Evolutionary conservation across 1,140 invertebrate genomes (phyloP), one percentile per base, ranked within the genome.

Genomic region (Drosophila grimshawi): DNA sequence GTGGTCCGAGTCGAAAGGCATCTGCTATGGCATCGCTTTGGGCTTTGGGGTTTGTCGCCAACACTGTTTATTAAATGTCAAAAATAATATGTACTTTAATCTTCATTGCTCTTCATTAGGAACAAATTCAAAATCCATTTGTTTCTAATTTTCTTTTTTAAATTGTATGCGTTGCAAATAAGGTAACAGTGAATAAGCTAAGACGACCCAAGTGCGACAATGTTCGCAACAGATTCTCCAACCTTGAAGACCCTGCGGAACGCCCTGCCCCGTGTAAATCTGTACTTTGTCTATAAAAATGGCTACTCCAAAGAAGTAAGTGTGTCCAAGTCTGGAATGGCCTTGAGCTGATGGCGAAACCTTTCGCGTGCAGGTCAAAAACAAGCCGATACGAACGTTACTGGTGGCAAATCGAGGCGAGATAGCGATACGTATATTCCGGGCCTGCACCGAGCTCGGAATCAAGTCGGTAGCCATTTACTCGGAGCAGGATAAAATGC

Each of bases 381-480:
- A 97, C 93, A 96, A 95, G 80, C 97, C 97, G 5, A 99, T 99
- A 74, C 95, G 97, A 66, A 98, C 97, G 86, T 96, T 99, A 19
- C 93, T 99, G 48, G 97, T 98, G 2, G 98, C 98, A 8, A 99
- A 99, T 92, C 94, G 98, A 94, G 98, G 98, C 64, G 99, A 99
- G 94, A 99, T 99, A 80, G 99, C 99, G 2, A 98, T 99, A 77
- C 94, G 99, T 83, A 98, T 99, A 8, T 99, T 99, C 93, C 95
- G 99, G 94, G 99, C 99, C 92, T 99, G 98, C 92, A 98, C 96
- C 3, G 99, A 99, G 93, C 94, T 99, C 81, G 98, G 98, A 19
- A 99, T 99, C 69, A 95, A 96, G 51, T 98, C 99, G 5, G 98
- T 99, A 41, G 98, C 98, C 45, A 97, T 99, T 43, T 99, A 99